phyloP scores from a whole-genome alignment of 2,113 vertebrate species.

The Strix aluco region DNA sequence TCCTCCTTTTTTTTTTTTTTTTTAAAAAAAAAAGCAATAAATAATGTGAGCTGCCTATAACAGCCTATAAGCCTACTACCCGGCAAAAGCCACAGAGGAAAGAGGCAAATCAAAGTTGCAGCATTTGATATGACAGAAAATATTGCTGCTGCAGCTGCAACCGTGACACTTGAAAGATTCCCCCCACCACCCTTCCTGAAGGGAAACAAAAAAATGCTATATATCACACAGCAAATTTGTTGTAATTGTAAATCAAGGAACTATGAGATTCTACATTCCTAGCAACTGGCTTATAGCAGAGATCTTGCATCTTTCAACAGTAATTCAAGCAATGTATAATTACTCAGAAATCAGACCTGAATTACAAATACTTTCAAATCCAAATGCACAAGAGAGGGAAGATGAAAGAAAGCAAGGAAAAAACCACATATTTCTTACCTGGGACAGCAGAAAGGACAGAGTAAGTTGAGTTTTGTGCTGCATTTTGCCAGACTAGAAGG shows the following conservation, averaged over 20 bases:
- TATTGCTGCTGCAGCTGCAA: constrained; percentile 52
- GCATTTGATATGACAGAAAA: constrained; percentile 67
- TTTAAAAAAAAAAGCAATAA: not conserved
- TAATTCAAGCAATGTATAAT: constrained; percentile 42
- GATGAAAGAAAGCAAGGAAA: constrained; percentile 15
- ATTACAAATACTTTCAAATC: constrained; percentile 67
- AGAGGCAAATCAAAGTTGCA: constrained; percentile 78
- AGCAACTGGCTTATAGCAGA: constrained; percentile 51
- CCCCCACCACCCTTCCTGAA: constrained; percentile 2
- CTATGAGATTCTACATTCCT: constrained; percentile 27
- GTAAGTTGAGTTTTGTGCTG: constrained; percentile 86
- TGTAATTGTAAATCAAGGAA: constrained; percentile 46
- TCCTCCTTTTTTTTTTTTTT: not conserved
- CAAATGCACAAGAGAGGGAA: constrained; percentile 18
- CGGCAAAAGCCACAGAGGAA: constrained; percentile 20
- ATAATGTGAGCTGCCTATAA: constrained; percentile 24
- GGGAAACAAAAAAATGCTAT: constrained; percentile 27
- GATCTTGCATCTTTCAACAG: constrained; percentile 38
- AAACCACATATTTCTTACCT: constrained; percentile 84
- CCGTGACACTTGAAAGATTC: constrained; percentile 41
- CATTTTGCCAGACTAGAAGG: constrained; percentile 89
- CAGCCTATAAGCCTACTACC: constrained; percentile 1
- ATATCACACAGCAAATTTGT: constrained; percentile 49
- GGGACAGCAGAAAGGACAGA: constrained; percentile 88
- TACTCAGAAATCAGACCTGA: constrained; percentile 58